phyloP scores from a whole-genome alignment of 1,140 invertebrate genomes.

The Psix sp. region DNA sequence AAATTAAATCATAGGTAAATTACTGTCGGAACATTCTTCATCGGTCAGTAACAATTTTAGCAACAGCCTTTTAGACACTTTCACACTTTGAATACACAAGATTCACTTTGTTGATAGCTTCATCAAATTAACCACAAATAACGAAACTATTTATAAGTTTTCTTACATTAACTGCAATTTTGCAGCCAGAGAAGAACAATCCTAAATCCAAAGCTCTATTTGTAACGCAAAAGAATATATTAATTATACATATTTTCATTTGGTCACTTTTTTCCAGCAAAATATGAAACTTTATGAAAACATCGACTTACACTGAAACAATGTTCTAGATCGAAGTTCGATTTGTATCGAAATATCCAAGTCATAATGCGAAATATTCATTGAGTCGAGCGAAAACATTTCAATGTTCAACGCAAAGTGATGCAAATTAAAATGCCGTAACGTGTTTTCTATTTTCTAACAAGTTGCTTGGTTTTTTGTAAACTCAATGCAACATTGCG shows the following conservation, averaged over 20 bases:
- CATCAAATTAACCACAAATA: slow-evolving; percentile 22
- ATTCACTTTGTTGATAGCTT: slow-evolving; percentile 30
- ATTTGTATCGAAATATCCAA: background rate
- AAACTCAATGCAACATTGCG: background rate
- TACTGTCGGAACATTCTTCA: slow-evolving; percentile 66
- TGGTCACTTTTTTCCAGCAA: too few relatives aligned
- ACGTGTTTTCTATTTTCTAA: background rate
- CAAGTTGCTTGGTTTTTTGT: background rate
- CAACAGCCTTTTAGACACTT: slow-evolving; percentile 60
- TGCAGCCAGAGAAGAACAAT: too few relatives aligned
- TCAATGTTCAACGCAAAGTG: background rate
- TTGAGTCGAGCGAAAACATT: background rate
- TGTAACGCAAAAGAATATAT: too few relatives aligned
- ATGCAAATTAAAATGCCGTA: slow-evolving; percentile 4
- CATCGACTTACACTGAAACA: too few relatives aligned
- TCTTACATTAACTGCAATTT: too few relatives aligned
- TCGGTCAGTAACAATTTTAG: slow-evolving; percentile 72
- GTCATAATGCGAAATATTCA: background rate
- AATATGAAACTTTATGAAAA: too few relatives aligned
- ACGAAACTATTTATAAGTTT: slow-evolving; percentile 17
- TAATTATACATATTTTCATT: too few relatives aligned
- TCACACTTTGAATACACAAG: slow-evolving; percentile 12
- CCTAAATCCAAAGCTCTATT: too few relatives aligned
- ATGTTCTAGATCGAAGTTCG: too few relatives aligned
- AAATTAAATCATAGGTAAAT: slow-evolving; percentile 47